phyloP scores from a whole-genome alignment of 2,888 invertebrate species.

The Sylvicola fuscatus region DNA sequence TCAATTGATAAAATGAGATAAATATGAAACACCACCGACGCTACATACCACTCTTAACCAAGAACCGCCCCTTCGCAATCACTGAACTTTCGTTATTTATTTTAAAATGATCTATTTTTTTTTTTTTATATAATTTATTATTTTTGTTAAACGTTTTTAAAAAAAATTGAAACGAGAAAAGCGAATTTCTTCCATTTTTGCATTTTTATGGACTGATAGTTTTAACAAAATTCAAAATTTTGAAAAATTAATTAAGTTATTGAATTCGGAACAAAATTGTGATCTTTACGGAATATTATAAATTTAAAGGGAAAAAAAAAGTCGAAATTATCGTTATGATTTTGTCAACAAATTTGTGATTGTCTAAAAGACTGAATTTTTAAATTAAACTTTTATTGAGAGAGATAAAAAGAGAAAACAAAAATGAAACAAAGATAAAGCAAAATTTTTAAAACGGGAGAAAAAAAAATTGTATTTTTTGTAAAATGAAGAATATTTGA shows the following conservation, averaged over 20 bases:
- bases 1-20: too few relatives aligned
- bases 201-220: constrained; percentile 4
- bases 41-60: too few relatives aligned
- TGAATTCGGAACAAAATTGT: constrained; percentile 6
- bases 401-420: constrained; percentile 3
- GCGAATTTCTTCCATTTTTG: constrained; percentile 2
- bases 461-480: constrained; percentile 3
- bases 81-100: neutral
- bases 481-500: constrained; percentile 1
- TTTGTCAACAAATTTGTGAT: constrained; percentile 14
- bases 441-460: constrained; percentile 3
- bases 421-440: constrained; percentile 4
- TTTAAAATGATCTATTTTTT: constrained; percentile 1
- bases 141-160: neutral
- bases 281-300: constrained; percentile 4
- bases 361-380: constrained; percentile 16
- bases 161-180: neutral
- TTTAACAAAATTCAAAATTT: constrained; percentile 1
- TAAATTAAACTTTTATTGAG: constrained; percentile 5
- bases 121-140: neutral
- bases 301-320: constrained; percentile 5
- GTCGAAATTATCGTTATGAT: constrained; percentile 9
- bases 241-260: constrained; percentile 3
- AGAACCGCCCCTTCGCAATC: too few relatives aligned
- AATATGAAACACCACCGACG: too few relatives aligned